Percentiles rank a stretch among this genome's conserved stretches.
phyloP scores from a whole-genome alignment of 2,888 invertebrate genomes.

The Lordiphosa fenestrarum region DNA sequence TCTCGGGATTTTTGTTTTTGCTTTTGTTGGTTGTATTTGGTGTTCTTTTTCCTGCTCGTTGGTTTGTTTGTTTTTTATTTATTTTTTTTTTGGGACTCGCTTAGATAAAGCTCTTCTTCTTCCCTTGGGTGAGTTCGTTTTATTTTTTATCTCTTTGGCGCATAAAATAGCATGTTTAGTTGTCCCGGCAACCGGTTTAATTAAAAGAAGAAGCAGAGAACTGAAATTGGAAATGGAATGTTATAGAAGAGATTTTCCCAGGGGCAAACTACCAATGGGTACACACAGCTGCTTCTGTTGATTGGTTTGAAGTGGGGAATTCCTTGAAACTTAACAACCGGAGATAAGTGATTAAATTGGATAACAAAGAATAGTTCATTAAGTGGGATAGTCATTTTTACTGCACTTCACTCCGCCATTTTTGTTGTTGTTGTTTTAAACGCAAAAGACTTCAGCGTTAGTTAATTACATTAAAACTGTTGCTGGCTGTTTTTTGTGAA shows the following conservation, averaged over 20 bases:
- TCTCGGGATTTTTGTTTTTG: conserved; percentile 22
- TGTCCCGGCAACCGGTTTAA: conserved; percentile 52
- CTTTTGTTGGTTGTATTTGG: conserved; percentile 1
- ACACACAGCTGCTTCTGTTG: conserved; percentile 1
- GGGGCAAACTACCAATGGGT: conserved; percentile 3
- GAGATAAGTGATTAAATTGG: no score
- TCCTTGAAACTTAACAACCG: no score
- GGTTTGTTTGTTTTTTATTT: conserved; percentile 23
- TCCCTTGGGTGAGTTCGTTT: conserved; percentile 40
- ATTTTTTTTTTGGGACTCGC: conserved; percentile 48
- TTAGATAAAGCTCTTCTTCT: conserved; percentile 48
- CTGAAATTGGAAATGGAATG: conserved; percentile 14
- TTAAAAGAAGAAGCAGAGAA: conserved; percentile 48
- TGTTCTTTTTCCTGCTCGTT: conserved; percentile 16
- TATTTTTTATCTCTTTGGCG: conserved; percentile 50
- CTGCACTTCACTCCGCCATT: no score
- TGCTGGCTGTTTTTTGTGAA: no score
- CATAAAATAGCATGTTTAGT: conserved; percentile 63
- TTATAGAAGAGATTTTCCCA: conserved; percentile 2
- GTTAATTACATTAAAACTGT: no score
- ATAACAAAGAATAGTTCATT: no score
- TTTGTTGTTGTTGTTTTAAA: no score
- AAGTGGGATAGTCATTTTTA: no score
- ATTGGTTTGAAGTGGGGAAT: conserved; percentile 1
- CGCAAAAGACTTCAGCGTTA: no score